Evolutionary conservation across 2,888 invertebrate genomes (phyloP), one percentile per base, ranked within the genome.

Genomic region (Cyaniris semiargus): DNA sequence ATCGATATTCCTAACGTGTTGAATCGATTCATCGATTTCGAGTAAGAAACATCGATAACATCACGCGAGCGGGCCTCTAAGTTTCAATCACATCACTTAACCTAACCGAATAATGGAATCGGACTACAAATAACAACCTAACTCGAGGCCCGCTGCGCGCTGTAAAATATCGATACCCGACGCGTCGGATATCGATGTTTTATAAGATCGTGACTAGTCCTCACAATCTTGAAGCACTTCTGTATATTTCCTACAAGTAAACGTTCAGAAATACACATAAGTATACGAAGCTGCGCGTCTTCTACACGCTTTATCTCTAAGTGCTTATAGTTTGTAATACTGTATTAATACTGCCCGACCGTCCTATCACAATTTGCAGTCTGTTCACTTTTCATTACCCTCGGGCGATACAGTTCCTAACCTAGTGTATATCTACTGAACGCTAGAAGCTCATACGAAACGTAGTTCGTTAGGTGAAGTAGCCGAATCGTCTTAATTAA

Each of bases 331-430:
- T 75, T 80, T 84, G 77, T 82, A 89, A 90, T 91, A 90, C 86
- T 86, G 85, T 83, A 79, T 79, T 84, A 87, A 87, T 88, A 88
- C 91, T 90, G 88, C 81, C 84, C 81, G 82, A 85, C 81, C 84
- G 80, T 76, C 79, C 79, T 83, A 82, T 81, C 82, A 82, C 80
- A 81, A 79, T 79, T 74, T 78, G 78, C 82, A 83, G 83, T 81
- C 82, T 80, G 80, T 81, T 79, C 56, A 79, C 78, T 78, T 80
- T 75, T 79, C 34, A 75, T 60, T 79, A 78, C 77, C 80, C 79
- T 79, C 79, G 81, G 82, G 81, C 81, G 70, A 13, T 79, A 78
- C 77, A 70, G 77, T 76, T 77, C 60, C 79, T 78, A 78, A 71
- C 75, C 79, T 80, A 80, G 60, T 79, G 80, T 81, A 81, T 70